phyloP scores from a whole-genome alignment of 2,888 invertebrate genomes.

The Ganaspis brasiliensis region DNA sequence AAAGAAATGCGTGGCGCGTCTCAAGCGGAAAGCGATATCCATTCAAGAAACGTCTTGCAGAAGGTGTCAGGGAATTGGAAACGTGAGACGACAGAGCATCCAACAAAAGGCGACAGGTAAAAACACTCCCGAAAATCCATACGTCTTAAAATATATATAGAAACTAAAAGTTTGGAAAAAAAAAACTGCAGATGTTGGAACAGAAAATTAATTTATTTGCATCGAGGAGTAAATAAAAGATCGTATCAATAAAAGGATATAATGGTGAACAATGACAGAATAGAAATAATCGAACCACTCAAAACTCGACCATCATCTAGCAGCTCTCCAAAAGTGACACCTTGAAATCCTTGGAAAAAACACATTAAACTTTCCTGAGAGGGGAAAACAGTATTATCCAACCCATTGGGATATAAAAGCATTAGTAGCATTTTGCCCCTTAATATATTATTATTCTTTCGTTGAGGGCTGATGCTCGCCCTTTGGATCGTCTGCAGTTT shows the following conservation, averaged over 20 bases:
- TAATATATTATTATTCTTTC: conserved; percentile 78
- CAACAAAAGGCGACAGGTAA: conserved; percentile 77
- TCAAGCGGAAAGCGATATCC: conserved; percentile 73
- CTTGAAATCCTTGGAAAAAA: conserved; percentile 66
- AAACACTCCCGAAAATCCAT: conserved; percentile 73
- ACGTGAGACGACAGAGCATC: conserved; percentile 71
- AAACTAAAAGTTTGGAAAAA: too few relatives aligned
- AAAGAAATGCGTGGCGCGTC: conserved; percentile 62
- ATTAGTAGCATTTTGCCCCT: conserved; percentile 78
- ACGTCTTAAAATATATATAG: not conserved
- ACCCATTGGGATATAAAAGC: conserved; percentile 69
- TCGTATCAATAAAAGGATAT: too few relatives aligned
- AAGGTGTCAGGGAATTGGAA: conserved; percentile 68
- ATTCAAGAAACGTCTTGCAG: conserved; percentile 66
- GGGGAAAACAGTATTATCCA: conserved; percentile 73
- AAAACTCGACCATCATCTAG: conserved; percentile 4
- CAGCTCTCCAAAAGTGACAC: conserved; percentile 62
- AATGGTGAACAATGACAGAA: conserved; percentile 15
- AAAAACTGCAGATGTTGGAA: not conserved
- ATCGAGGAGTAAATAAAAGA: too few relatives aligned
- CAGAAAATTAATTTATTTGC: too few relatives aligned
- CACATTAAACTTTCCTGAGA: conserved; percentile 75
- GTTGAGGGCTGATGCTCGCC: conserved; percentile 65
- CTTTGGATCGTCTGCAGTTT: conserved; percentile 62
- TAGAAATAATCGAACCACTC: conserved; percentile 32